Evolutionary conservation across 64 coral and sea anemone genomes (phyloP), one percentile per base, ranked within the genome.

Genomic region (Hydrozoanthus tunicans): DNA sequence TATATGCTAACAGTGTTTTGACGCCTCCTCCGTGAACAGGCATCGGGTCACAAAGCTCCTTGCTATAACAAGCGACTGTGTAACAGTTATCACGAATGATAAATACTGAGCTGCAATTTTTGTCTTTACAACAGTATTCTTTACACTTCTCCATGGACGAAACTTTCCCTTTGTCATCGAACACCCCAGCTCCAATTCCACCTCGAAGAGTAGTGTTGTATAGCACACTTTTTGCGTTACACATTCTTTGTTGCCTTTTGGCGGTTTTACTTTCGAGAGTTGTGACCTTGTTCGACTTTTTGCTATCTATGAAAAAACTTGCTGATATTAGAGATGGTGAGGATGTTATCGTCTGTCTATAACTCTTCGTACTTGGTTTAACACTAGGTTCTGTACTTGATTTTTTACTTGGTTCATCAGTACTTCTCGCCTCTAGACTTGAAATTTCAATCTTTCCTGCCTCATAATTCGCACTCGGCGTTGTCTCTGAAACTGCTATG

Each of bases 161-260:
- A 12, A 92, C 90, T 65, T 51, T 11, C 10, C 90, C 90, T 71
- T 73, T 76, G 58, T 92, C 78, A 23, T 71, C 17, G 80, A 92
- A 92, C 5, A 76, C 7, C 4, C 90, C 78, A 55, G 90, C 78
- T 73, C 0, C 61, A 73, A 92, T 83, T 23, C 90, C 90, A n/a
- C 90, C 90, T 74, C 62, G 80, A 53, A 92, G 55, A 62, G 79
- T 83, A 85, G 71, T 70, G 24, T 92, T 92, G 15, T 88, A 20
- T 12, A 23, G 56, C 23, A 88, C 24, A 75, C 84, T 75, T 6
- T 26, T 51, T 15, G 26, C 5, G 68, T 55, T 59, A 74, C 84
- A 88, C 11, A 70, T 9, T 12, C 51, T 14, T 6, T 58, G 56
- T 62, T 88, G 70, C 13, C 6, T 74, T 59, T 7, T 25, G 54